Base-by-base conservation (phyloP, 2,113 vertebrate genomes). In the Paracyprichromis sp. region DNA sequence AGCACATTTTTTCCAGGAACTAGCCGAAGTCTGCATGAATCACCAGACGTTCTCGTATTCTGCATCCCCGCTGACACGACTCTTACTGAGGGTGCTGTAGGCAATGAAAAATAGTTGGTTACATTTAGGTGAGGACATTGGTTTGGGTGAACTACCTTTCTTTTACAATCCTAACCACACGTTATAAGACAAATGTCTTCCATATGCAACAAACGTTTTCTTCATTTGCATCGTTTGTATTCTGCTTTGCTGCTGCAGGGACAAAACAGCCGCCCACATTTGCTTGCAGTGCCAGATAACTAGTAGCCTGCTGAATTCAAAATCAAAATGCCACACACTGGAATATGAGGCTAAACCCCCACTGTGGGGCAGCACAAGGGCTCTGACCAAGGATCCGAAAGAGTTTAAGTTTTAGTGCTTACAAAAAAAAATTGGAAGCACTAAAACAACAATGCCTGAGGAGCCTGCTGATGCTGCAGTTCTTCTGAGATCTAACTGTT, bases 1-100 rank as follows among this genome's bases (percentile, higher is more conserved):
- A 16, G 8, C 8, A 4, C 38, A 1, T 12, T 63, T 63, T 63
- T 45, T 73, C 2, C 66, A 73, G 13, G 38, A 26, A 45, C 8
- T 16, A 45, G 5, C 21, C 0, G 0, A 73, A 73, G 5, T 26
- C 38, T 26, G 16, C 38, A 16, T 0, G 13, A 73, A 43, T 16
- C 66, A 73, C 8, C 3, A 43, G 38, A 71, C 1, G 5, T 43
- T 45, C 38, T 9, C 8, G 8, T 43, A 16, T 45, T 73, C 66
- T 73, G 21, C 8, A 24, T 12, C n/a, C 66, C 66, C 1, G 3
- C 66, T 16, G 38, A 43, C 19, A 16, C 0, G n/a, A 71, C 40
- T 45, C 21, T 24, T 14, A 73, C 40, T 17, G 40, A 45, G 40
- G 13, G 21, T 0, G 8, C 69, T 26, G 69, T 1, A 17, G 21